Evolutionary conservation across 1,140 invertebrate species (phyloP), one percentile per base, ranked within the genome.

Genomic region (Latrodectus geometricus): DNA sequence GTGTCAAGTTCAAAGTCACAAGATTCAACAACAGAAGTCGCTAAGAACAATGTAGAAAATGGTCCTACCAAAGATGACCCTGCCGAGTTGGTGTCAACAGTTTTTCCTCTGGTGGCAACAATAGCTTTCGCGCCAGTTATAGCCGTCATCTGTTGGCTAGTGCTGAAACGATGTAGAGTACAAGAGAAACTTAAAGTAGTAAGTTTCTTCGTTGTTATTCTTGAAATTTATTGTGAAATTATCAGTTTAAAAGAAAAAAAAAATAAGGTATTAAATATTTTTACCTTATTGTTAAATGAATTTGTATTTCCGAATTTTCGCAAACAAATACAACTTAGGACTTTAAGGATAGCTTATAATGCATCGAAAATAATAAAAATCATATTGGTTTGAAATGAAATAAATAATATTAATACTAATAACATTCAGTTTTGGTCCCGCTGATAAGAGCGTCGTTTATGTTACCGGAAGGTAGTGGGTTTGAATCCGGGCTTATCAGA

Each of bases 121-220:
- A 87, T 90, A 35, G 89, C 77, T 12, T 86, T 90, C 65, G 80
- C 89, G 4, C 90, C 89, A 12, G 88, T 90, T 48, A 81, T 89
- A 2, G 86, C 80, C 52, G 80, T 88, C 12, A 79, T 87, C 5
- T 49, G 89, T 14, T 90, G 88, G 83, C 52, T 89, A n/a, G 35
- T 90, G 17, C 88, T 88, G 20, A 79, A 87, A 74, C 87, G 86
- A 61, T 89, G 88, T 50, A 66, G 93, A 92, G 90, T 91, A 92
- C 50, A 94, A 8, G 69, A 86, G 15, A 79, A 86, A 23, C 15
- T 79, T 12, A 86, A 73, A 61, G 72, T 52, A 12, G 84, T 86
- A 74, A 77, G 82, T 49, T 15, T n/a, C 9, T 11, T 69, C n/a
- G 14, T 3, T 80, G 17, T 70, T 80, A n/a, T 5, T 9, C 2